A percentile compares a stretch with the other conserved stretches of the same genome.
Conservation (phyloP, 2,888 invertebrate genomes). For the Cerastis leucographa region DNA sequence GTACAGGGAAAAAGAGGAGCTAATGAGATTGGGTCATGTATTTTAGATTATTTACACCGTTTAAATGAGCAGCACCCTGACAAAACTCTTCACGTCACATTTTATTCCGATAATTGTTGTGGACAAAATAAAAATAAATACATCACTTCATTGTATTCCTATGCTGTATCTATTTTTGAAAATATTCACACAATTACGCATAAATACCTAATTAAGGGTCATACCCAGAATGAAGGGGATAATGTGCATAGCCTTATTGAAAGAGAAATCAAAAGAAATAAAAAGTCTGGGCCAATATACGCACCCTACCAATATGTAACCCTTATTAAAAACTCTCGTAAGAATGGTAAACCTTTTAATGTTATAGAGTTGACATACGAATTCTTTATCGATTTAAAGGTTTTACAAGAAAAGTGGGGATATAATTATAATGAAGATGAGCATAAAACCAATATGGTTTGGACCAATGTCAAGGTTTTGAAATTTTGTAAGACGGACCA, state of each 20-base stretch:
- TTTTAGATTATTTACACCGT: no score
- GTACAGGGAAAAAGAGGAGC: no score
- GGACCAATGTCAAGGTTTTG: not conserved
- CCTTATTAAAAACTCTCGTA: not conserved
- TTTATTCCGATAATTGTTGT: no score
- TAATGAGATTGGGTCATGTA: no score
- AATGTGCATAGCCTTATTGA: not conserved
- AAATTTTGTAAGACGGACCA: not conserved
- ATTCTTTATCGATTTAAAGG: not conserved
- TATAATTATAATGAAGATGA: not conserved
- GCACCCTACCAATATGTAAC: not conserved
- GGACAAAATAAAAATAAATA: no score
- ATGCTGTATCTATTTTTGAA: not conserved
- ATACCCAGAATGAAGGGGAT: not conserved
- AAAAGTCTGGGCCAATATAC: not conserved
- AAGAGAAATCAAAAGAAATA: not conserved
- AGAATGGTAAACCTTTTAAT: not conserved
- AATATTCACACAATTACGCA: not conserved
- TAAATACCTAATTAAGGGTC: not conserved
- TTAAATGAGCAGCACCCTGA: no score
- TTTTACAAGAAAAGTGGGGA: not conserved
- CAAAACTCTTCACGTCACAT: no score
- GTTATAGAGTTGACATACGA: not conserved
- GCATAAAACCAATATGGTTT: not conserved
- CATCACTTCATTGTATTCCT: not conserved